Evolutionary conservation across 2,797 vertebrate species (phyloP).

Genomic region (Gymnocypris eckloni): DNA sequence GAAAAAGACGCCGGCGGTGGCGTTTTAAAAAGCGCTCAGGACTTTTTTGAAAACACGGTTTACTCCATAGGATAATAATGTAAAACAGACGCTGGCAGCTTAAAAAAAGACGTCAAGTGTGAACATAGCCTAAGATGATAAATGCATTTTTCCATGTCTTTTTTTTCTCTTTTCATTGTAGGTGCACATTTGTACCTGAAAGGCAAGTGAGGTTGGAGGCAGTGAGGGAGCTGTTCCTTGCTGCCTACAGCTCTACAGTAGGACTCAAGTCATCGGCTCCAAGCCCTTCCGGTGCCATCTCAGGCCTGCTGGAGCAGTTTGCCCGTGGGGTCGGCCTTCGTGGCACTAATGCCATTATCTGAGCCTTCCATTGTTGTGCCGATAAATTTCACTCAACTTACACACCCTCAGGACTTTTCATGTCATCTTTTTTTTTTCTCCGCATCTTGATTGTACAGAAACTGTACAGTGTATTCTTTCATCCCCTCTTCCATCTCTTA

Average conservation of each 20-base stretch:
- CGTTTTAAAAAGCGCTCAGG: too few species aligned
- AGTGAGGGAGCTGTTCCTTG: conserved; percentile 90
- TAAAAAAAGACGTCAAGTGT: too few species aligned
- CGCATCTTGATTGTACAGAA: neutral
- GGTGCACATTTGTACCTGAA: conserved; percentile 79
- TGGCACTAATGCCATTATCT: conserved; percentile 86
- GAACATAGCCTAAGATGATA: neutral
- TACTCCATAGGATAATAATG: too few species aligned
- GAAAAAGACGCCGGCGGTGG: too few species aligned
- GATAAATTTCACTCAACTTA: neutral
- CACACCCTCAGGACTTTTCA: conserved; percentile 19
- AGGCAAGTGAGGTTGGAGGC: conserved; percentile 90
- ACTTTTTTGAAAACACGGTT: too few species aligned
- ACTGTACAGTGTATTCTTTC: neutral
- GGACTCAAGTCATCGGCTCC: conserved; percentile 86
- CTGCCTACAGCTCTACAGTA: conserved; percentile 92
- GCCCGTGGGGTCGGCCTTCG: conserved; percentile 93
- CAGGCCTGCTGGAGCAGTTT: conserved; percentile 95
- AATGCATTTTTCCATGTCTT: neutral
- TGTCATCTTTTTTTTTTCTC: neutral
- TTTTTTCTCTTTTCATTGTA: conserved; percentile 61
- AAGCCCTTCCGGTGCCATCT: conserved; percentile 90
- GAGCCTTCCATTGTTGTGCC: conserved; percentile 63
- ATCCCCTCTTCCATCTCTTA: neutral
- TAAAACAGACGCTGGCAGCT: too few species aligned